phyloP scores from a whole-genome alignment of 1,140 invertebrate genomes.

The Tribolium castaneum region DNA sequence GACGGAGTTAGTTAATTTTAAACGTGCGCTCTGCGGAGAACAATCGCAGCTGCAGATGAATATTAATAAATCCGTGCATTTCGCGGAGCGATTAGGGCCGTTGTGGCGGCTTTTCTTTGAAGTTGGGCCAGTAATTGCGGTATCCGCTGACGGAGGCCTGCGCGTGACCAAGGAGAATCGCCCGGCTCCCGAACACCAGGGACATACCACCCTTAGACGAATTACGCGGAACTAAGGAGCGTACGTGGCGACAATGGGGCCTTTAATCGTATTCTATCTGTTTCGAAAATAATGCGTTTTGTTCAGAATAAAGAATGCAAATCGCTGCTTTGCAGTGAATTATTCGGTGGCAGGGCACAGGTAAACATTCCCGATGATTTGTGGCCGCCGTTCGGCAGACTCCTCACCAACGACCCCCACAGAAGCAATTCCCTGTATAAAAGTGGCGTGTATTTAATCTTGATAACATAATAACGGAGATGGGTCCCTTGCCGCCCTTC shows the following conservation, averaged over 20 bases:
- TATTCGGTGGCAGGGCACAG: neutral
- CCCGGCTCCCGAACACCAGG: slow-evolving; percentile 47
- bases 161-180: slow-evolving; percentile 51
- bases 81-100: slow-evolving; percentile 46
- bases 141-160: slow-evolving; percentile 44
- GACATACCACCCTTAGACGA: slow-evolving; percentile 20
- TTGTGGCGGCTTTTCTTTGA: slow-evolving; percentile 46
- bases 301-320: neutral
- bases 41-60: slow-evolving; percentile 39
- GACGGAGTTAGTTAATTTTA: slow-evolving; percentile 40
- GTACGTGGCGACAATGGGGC: neutral
- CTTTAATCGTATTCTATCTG: neutral
- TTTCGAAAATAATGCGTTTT: neutral
- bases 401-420: slow-evolving; percentile 25
- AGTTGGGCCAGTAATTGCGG: slow-evolving; percentile 47
- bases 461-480: slow-evolving; percentile 56
- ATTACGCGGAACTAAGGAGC: slow-evolving; percentile 2
- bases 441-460: slow-evolving; percentile 53
- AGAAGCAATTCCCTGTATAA: slow-evolving; percentile 45
- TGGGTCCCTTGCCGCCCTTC: slow-evolving; percentile 57
- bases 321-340: neutral
- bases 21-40: slow-evolving; percentile 23
- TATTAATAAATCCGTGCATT: slow-evolving; percentile 51
- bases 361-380: slow-evolving; percentile 20
- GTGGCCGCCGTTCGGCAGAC: neutral